Conservation (phyloP, 2,888 invertebrate species). For the Macrosiphum euphorbiae region DNA sequence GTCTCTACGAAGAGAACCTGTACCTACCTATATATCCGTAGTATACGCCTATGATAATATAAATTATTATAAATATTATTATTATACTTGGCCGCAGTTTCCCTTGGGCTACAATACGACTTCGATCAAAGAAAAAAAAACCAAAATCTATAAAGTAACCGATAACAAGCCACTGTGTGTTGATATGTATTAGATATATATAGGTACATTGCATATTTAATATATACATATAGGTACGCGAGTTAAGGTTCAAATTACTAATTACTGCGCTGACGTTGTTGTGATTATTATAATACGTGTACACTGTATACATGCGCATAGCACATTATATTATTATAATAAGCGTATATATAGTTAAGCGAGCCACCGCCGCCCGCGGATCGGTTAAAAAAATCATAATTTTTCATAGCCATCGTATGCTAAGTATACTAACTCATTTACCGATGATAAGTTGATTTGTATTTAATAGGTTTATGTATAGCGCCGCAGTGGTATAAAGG, state of each 20-base stretch:
- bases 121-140: constrained; percentile 26
- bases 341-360: neutral
- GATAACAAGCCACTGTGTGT: constrained; percentile 37
- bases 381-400: constrained; percentile 19
- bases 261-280: constrained; percentile 42
- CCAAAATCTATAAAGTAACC: constrained; percentile 9
- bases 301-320: neutral
- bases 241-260: constrained; percentile 52
- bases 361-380: constrained; percentile 35
- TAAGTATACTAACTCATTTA: neutral
- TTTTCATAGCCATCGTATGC: constrained; percentile 9
- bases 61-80: neutral
- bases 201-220: neutral
- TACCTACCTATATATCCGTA: neutral
- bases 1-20: neutral
- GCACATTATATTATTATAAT: neutral
- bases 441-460: constrained; percentile 10
- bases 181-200: neutral
- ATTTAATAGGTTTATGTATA: neutral
- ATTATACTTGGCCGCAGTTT: neutral
- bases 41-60: neutral
- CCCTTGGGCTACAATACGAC: neutral
- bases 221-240: neutral
- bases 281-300: constrained; percentile 25
- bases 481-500: neutral